Percentiles rank a stretch among this genome's conserved stretches.
phyloP scores from a whole-genome alignment of 1,140 invertebrate species.

The Akabosia matsudoensis region DNA sequence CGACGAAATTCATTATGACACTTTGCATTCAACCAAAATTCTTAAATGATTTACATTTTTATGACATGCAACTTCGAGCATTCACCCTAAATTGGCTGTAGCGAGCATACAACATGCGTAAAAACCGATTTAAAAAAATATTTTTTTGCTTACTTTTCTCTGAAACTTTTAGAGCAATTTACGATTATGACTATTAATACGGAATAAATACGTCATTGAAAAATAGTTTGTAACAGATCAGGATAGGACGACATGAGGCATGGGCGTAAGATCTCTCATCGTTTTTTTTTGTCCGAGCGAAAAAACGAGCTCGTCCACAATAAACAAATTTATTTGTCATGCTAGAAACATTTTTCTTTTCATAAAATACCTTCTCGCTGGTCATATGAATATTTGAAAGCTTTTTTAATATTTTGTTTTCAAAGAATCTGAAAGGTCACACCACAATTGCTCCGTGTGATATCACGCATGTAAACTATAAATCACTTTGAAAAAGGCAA shows the following conservation, averaged over 20 bases:
- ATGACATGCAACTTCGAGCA: background rate
- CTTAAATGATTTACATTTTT: background rate
- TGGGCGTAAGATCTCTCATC: too few relatives aligned
- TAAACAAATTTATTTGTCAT: too few relatives aligned
- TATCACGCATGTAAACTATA: background rate
- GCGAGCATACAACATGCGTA: background rate
- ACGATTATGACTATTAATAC: background rate
- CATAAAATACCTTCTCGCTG: too few relatives aligned
- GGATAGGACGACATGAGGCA: background rate
- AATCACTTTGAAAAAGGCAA: background rate
- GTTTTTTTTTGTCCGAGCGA: too few relatives aligned
- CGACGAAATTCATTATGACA: too few relatives aligned
- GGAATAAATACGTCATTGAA: background rate
- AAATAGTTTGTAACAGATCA: background rate
- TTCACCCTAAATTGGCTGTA: background rate
- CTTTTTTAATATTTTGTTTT: background rate
- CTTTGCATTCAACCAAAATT: too few relatives aligned
- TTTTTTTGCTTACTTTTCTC: background rate
- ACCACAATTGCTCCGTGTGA: background rate
- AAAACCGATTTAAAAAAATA: too few relatives aligned
- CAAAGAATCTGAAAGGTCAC: too few relatives aligned
- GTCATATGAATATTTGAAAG: too few relatives aligned
- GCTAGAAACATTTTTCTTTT: too few relatives aligned
- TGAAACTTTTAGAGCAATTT: background rate
- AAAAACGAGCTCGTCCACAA: too few relatives aligned